Base-by-base conservation (phyloP, 2,888 invertebrate genomes). In the Lasioglossum malachurum region DNA sequence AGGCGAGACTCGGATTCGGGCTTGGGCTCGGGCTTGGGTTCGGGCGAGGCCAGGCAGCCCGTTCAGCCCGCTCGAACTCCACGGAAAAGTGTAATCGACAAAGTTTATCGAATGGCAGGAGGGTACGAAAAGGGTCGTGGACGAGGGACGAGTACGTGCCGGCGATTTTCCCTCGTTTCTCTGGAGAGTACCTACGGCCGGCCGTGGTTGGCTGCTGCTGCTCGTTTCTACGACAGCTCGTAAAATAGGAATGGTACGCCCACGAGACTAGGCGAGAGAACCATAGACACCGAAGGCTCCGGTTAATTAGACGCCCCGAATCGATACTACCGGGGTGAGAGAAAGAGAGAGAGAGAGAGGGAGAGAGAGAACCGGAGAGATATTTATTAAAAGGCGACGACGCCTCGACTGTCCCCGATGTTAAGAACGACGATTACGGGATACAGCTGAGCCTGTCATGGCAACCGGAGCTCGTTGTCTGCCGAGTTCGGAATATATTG, bases 11-110 rank as follows among this genome's bases (percentile, higher is more conserved):
- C 44, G 44, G 44, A 44, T 44, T 44, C 44, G n/a, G n/a, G 57
- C 57, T n/a, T 23, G 57, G 57, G 57, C n/a, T 57, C n/a, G n/a
- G 57, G 57, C 12, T n/a, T 90, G 88, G 72, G 77, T 87, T 83
- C 85, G 82, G 57, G 83, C 79, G 80, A 38, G 57, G 57, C 38
- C 12, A n/a, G 69, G 35, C 71, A 38, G 87, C 84, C 83, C 84
- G 86, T 83, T 87, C 81, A 78, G 83, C 49, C 78, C 74, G 89
- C 64, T 75, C 72, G 79, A 85, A 87, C 88, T 91, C 90, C 87
- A 93, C 91, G 93, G 92, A 93, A 94, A 94, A 94, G 94, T 93
- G 93, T 94, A 94, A 94, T 94, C 94, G 93, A 94, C 94, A 94
- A 94, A 94, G 93, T 94, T 94, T 94, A 93, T 93, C 93, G 93